Percentiles rank a stretch among this genome's conserved stretches.
These are phyloP conservation scores for Triplophysa bombifrons DNA, from an alignment of 2,797 vertebrate species.

Conservation along the genomic window DNA sequence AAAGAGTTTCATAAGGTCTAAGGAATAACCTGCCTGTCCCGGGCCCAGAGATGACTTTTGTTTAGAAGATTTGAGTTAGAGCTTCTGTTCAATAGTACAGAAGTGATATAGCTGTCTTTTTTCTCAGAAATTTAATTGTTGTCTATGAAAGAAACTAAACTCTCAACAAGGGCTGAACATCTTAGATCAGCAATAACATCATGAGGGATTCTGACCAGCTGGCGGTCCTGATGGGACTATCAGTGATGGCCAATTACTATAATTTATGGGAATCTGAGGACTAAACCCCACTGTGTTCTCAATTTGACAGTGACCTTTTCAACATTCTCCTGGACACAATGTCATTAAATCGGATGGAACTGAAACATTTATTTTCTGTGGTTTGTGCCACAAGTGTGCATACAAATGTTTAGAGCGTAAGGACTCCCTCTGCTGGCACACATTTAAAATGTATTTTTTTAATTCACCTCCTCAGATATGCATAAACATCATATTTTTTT, in stretches of 20 bases:
- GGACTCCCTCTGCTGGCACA: too few species aligned
- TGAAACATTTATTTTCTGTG: background rate
- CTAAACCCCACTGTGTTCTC: background rate
- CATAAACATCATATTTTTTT: too few species aligned
- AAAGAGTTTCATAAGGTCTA: background rate
- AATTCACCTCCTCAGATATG: too few species aligned
- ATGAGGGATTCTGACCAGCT: constrained; percentile 5
- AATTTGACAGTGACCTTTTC: constrained; percentile 1
- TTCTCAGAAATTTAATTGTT: constrained; percentile 54
- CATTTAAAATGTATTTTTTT: too few species aligned
- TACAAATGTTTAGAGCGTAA: too few species aligned
- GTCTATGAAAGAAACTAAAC: constrained; percentile 47
- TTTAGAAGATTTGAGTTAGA: background rate
- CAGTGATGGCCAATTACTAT: background rate
- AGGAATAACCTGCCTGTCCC: too few species aligned
- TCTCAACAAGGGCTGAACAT: constrained; percentile 59
- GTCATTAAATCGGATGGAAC: constrained; percentile 19
- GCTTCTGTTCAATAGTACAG: constrained; percentile 13
- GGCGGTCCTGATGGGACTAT: background rate
- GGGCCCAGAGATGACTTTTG: too few species aligned
- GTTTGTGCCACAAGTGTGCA: too few species aligned
- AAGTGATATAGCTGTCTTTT: constrained; percentile 49
- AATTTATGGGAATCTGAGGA: background rate
- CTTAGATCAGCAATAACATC: constrained; percentile 74
- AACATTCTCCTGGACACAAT: constrained; percentile 6